Conservation (phyloP, 2,888 invertebrate genomes). For the Gortyna flavago region DNA sequence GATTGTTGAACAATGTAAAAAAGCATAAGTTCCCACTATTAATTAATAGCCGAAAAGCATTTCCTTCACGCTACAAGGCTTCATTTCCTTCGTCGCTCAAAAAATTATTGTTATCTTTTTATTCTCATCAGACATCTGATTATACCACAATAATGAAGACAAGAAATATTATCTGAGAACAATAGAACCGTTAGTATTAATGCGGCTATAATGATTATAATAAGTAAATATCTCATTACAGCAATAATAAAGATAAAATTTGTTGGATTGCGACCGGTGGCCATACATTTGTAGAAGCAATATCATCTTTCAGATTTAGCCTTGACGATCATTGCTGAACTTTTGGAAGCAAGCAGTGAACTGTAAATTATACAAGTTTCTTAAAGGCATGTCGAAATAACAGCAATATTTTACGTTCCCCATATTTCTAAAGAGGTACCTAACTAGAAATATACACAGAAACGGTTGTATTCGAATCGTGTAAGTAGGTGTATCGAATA, state of each 20-base stretch:
- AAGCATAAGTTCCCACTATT: neutral
- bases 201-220: conserved; percentile 37
- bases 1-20: conserved; percentile 5
- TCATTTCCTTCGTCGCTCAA: neutral
- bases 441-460: conserved; percentile 20
- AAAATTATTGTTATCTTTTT: conserved; percentile 4
- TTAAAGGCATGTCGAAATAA: conserved; percentile 40
- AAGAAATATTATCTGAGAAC: conserved; percentile 42
- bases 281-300: conserved; percentile 23
- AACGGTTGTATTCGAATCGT: neutral
- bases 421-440: conserved; percentile 22
- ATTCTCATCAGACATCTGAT: conserved; percentile 13
- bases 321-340: conserved; percentile 45
- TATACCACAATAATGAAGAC: conserved; percentile 14
- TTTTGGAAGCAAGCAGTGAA: conserved; percentile 23
- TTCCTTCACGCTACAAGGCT: no score
- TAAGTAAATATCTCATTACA: conserved; percentile 51
- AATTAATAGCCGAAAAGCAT: neutral
- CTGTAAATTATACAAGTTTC: conserved; percentile 49
- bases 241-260: conserved; percentile 31
- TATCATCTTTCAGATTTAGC: conserved; percentile 31
- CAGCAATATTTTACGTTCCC: conserved; percentile 34
- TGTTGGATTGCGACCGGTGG: conserved; percentile 26
- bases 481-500: conserved; percentile 15
- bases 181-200: conserved; percentile 50